phyloP scores from a whole-genome alignment of 2,113 vertebrate species.

The Syrmaticus mikado region DNA sequence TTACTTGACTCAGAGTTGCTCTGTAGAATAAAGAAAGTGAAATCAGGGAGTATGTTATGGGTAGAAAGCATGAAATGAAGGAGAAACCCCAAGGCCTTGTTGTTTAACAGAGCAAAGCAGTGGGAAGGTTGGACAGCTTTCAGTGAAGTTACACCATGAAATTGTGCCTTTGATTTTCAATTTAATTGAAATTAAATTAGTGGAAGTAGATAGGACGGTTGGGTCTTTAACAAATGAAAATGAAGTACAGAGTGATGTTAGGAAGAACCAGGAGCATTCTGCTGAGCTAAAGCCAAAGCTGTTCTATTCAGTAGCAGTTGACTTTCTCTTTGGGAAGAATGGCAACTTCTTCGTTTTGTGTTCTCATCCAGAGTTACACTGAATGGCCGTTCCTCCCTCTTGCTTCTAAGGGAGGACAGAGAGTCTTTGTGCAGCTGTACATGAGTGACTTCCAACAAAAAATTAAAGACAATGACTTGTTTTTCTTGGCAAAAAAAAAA shows the following conservation, averaged over 20 bases:
- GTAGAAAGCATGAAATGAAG: background rate
- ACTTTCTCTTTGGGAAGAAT: background rate
- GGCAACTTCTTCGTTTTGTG: too few relatives aligned
- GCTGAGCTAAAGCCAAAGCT: background rate
- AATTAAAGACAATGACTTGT: background rate
- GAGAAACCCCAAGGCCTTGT: background rate
- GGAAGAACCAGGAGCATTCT: too few relatives aligned
- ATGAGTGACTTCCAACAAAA: background rate
- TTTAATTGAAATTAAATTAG: too few relatives aligned
- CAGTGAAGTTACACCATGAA: background rate
- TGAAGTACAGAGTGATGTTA: background rate
- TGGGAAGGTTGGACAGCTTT: background rate
- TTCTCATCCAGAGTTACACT: background rate
- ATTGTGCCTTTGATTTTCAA: background rate
- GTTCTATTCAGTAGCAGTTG: background rate
- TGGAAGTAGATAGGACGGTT: too few relatives aligned
- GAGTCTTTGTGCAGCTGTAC: background rate
- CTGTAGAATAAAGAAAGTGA: background rate
- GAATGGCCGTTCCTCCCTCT: fast-evolving
- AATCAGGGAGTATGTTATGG: background rate
- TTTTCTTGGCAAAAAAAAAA: background rate
- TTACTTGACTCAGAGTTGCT: background rate
- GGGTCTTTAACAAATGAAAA: too few relatives aligned
- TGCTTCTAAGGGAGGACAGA: background rate
- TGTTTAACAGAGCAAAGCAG: background rate